A percentile compares a stretch with the other conserved stretches of the same genome.
These are phyloP conservation scores for Clavelina lepadiformis DNA, from an alignment of 23 tunicate genomes.

Conservation along the genomic window DNA sequence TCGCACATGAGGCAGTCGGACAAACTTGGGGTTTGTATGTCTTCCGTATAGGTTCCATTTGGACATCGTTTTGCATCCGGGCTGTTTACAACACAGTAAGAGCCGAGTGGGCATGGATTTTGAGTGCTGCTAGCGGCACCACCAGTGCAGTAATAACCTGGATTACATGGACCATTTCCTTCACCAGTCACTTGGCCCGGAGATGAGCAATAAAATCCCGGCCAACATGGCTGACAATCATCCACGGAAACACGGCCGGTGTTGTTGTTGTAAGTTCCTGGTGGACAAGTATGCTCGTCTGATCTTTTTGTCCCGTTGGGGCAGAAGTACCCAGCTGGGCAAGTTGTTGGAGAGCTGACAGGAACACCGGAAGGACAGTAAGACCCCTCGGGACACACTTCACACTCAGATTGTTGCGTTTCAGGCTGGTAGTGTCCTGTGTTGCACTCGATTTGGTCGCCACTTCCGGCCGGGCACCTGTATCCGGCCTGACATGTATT, in stretches of 20 bases:
- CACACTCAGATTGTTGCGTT: constrained; percentile 37
- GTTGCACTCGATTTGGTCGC: constrained; percentile 44
- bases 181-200: constrained; percentile 24
- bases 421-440: constrained; percentile 68
- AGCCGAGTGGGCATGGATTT: constrained; percentile 46
- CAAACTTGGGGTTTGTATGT: constrained; percentile 6
- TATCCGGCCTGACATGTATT: constrained; percentile 59
- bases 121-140: constrained; percentile 39
- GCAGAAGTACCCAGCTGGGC: constrained; percentile 67
- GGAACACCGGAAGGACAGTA: constrained; percentile 65
- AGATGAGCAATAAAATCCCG: constrained; percentile 57
- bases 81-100: constrained; percentile 58
- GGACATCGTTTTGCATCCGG: constrained; percentile 53
- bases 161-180: constrained; percentile 55
- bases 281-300: constrained; percentile 38
- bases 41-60: constrained; percentile 44
- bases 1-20: constrained; percentile 42
- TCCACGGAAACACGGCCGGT: constrained; percentile 13
- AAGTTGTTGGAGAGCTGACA: constrained; percentile 22
- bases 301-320: constrained; percentile 24
- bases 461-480: constrained; percentile 74
- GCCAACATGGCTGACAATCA: constrained; percentile 52
- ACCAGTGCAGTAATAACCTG: constrained; percentile 75
- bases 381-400: constrained; percentile 58
- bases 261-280: constrained; percentile 73